Conservation (phyloP, 2,797 vertebrate species). For the Kryptopterus vitreolus region DNA sequence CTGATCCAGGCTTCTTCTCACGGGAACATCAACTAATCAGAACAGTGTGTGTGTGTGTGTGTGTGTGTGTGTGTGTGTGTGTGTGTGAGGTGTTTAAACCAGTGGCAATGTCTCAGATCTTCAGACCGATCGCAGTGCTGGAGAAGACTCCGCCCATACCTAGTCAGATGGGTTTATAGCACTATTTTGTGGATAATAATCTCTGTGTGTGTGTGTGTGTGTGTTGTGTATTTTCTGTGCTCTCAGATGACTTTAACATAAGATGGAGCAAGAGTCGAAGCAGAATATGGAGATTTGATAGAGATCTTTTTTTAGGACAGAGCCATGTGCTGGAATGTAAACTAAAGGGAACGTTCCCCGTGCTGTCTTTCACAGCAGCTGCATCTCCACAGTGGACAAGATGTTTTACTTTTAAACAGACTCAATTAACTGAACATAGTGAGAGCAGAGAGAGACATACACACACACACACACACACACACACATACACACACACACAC, state of each 20-base stretch:
- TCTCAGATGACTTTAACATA: conserved; percentile 30
- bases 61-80: too few species aligned
- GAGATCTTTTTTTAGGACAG: conserved; percentile 74
- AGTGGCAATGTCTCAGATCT: background rate
- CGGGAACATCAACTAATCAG: background rate
- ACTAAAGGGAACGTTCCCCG: conserved; percentile 71
- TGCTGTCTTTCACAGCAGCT: conserved; percentile 71
- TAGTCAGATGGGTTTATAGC: too few species aligned
- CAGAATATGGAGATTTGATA: too few species aligned
- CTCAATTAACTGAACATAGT: conserved; percentile 66
- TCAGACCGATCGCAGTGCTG: background rate
- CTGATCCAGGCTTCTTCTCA: background rate
- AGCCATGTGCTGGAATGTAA: conserved; percentile 65
- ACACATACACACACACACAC: background rate
- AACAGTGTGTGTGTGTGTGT: background rate
- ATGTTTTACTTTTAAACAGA: conserved; percentile 71
- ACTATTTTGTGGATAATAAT: background rate
- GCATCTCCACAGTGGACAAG: conserved; percentile 56
- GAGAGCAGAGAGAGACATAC: background rate
- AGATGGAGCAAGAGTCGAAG: too few species aligned
- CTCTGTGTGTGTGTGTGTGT: too few species aligned
- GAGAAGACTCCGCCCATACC: background rate
- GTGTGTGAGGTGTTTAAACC: background rate
- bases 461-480: too few species aligned
- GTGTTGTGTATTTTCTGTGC: too few species aligned